Percentiles rank a stretch among this genome's conserved stretches.
These are phyloP conservation scores for Typhlichthys subterraneus DNA, from an alignment of 2,797 vertebrate species.

Conservation along the genomic window DNA sequence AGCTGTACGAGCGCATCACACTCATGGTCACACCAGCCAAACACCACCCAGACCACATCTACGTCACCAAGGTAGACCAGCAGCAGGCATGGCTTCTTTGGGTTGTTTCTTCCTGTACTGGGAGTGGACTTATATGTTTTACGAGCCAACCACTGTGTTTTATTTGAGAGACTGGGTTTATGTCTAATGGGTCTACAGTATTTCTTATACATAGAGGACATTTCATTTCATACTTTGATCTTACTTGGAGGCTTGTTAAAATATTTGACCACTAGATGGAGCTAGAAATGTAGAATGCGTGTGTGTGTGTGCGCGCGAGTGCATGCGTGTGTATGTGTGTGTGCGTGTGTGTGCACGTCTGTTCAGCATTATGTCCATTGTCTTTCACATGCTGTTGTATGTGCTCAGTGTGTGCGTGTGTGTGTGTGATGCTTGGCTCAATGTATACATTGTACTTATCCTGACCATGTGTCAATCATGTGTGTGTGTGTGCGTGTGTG, in stretches of 20 bases:
- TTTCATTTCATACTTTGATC: not conserved
- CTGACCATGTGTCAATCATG: not conserved
- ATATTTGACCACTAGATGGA: slow-evolving; percentile 66
- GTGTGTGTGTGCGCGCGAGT: not conserved
- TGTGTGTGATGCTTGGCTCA: not conserved
- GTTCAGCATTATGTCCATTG: not conserved
- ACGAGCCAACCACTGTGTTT: too few species aligned
- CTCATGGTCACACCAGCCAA: slow-evolving; percentile 96
- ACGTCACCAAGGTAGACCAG: slow-evolving; percentile 90
- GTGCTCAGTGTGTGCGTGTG: slow-evolving; percentile 1
- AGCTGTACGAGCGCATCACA: slow-evolving; percentile 92
- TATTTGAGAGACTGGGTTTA: too few species aligned
- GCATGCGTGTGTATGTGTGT: slow-evolving; percentile 11
- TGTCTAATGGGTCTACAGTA: not conserved
- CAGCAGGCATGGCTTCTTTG: not conserved
- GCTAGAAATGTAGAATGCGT: slow-evolving; percentile 32
- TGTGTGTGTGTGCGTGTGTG: not conserved
- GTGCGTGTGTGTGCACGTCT: not conserved
- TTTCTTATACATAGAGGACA: not conserved
- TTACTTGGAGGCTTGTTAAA: too few species aligned
- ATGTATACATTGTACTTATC: not conserved
- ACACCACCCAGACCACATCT: slow-evolving; percentile 95
- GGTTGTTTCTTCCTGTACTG: not conserved
- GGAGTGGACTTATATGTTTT: too few species aligned
- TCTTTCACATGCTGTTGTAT: not conserved